Conservation (phyloP, 1,140 invertebrate genomes). For the Leguminivora glycinivorella region DNA sequence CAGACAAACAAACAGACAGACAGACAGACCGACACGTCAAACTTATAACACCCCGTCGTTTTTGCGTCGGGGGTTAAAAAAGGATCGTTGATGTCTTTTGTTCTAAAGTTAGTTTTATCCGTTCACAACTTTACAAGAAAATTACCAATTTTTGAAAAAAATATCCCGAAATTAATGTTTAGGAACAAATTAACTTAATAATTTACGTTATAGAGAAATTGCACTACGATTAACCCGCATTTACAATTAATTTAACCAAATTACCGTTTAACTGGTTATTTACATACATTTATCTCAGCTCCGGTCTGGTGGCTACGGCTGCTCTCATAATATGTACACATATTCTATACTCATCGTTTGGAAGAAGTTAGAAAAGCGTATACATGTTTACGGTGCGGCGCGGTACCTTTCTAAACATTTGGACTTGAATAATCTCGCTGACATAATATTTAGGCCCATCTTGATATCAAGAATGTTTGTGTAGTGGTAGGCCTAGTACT, state of each 20-base stretch:
- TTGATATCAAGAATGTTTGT: neutral
- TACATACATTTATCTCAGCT: neutral
- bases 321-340: neutral
- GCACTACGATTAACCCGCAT: neutral
- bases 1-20: no score
- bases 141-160: no score
- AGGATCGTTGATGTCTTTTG: no score
- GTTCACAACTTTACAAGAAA: no score
- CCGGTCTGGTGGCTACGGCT: neutral
- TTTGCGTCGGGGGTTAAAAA: no score
- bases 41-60: no score
- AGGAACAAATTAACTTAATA: neutral
- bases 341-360: neutral
- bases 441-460: neutral
- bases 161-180: neutral
- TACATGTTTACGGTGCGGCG: neutral
- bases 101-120: no score
- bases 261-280: slow-evolving; percentile 2
- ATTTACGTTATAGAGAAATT: neutral
- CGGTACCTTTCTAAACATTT: neutral
- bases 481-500: neutral
- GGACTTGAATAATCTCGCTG: neutral
- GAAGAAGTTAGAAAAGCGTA: neutral
- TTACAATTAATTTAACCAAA: neutral
- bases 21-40: no score